Base-by-base conservation (phyloP, 2,797 vertebrate species). In the Peromyscus melanophrys region DNA sequence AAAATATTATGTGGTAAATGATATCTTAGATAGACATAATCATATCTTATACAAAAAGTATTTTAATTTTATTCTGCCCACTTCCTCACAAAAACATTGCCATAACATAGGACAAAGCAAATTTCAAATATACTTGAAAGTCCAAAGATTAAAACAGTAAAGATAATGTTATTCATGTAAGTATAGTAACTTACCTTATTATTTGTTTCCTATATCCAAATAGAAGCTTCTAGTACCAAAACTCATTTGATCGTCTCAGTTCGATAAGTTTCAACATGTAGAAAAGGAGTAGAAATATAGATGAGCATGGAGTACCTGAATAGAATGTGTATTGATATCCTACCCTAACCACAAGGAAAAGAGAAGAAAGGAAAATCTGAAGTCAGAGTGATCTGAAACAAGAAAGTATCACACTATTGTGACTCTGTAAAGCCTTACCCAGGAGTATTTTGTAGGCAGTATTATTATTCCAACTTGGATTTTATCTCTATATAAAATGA, bases 31-130 rank as follows among this genome's bases (percentile, higher is more conserved):
- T 19, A 65, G 17, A 49, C 0, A 85, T 25, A 49, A 6, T 67
- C 19, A n/a, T n/a, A 49, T 25, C 19, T 87, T 89, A 77, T 4
- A 52, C 23, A 43, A 37, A 95, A 95, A 90, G 52, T 1, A 34
- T 57, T 90, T 95, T 88, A 57, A 92, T 96, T 96, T 95, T 92
- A 69, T 92, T 95, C 31, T 84, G 6, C 31, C n/a, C 63, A 52
- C 21, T 86, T 14, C 17, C 67, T 82, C 65, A 85, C 25, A 92
- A 40, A 96, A 94, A 25, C 23, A 87, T 14, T 65, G 23, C 71
- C 55, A 85, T 92, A 37, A 86, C 65, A n/a, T 75, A 76, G 63
- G 52, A 25, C 52, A 89, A 52, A 92, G 55, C 19, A 92, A 83
- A 69, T 55, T 31, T 83, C 12, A 95, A 89, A 69, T 69, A 37